A percentile compares a stretch with the other conserved stretches of the same genome.
Evolutionary conservation across 2,888 invertebrate genomes (phyloP).

Genomic region (Periphyllus acericola): DNA sequence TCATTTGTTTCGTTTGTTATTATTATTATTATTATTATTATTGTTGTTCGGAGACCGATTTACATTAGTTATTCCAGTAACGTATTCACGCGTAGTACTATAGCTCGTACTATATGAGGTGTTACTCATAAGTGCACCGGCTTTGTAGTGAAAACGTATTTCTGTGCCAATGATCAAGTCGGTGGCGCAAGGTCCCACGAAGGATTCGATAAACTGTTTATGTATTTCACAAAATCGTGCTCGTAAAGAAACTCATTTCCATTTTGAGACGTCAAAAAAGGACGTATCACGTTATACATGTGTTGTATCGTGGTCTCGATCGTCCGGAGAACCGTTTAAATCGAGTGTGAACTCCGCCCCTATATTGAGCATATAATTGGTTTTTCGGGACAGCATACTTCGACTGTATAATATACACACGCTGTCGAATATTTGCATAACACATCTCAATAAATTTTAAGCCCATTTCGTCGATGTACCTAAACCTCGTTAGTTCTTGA

Average conservation of each 20-base stretch:
- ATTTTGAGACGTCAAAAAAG: slow-evolving; percentile 39
- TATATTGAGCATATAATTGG: background rate
- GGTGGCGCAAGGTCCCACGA: background rate
- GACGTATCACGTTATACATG: slow-evolving; percentile 16
- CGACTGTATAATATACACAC: background rate
- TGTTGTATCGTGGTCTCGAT: background rate
- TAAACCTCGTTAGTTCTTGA: slow-evolving; percentile 44
- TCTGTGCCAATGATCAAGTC: background rate
- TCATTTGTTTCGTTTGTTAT: background rate
- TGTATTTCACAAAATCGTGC: background rate
- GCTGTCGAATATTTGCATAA: slow-evolving; percentile 36
- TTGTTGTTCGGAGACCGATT: background rate
- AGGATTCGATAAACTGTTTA: background rate
- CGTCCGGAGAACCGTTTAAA: slow-evolving; percentile 1
- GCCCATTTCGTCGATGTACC: background rate
- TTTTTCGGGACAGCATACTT: background rate
- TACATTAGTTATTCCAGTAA: background rate
- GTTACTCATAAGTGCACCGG: background rate
- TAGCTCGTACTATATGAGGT: background rate
- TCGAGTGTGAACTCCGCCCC: slow-evolving; percentile 29
- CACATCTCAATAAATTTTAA: background rate
- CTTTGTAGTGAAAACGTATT: background rate
- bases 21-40: background rate
- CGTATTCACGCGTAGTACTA: background rate
- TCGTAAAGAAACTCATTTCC: slow-evolving; percentile 19